phyloP scores from a whole-genome alignment of 2,888 invertebrate species.

The Calameuta filiformis region DNA sequence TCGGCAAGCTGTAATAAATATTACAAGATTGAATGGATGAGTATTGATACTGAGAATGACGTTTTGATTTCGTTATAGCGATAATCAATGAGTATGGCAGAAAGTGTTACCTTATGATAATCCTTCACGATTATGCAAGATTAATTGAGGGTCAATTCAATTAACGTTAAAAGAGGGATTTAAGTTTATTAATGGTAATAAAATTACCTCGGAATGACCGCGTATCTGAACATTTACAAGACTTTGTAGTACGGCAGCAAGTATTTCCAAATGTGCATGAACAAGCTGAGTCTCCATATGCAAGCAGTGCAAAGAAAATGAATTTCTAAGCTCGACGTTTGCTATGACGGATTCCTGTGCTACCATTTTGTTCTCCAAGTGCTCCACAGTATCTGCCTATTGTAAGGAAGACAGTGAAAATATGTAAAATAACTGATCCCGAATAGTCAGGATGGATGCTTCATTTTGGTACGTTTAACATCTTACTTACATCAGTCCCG shows the following conservation, averaged over 20 bases:
- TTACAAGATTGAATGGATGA: too few species aligned
- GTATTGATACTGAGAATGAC: too few species aligned
- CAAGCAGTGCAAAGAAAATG: conserved; percentile 73
- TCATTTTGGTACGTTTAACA: too few species aligned
- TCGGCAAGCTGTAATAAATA: conserved; percentile 67
- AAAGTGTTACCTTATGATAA: neutral
- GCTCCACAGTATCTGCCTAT: conserved; percentile 72
- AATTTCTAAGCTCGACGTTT: conserved; percentile 72
- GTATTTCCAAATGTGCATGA: conserved; percentile 71
- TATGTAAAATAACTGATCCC: neutral
- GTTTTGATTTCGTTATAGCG: too few species aligned
- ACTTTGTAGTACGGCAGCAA: conserved; percentile 71
- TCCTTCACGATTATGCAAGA: neutral
- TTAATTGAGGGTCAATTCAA: too few species aligned
- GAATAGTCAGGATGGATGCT: neutral
- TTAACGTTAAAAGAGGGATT: too few species aligned
- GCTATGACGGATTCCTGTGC: conserved; percentile 74
- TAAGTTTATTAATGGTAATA: too few species aligned
- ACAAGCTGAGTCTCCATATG: conserved; percentile 74
- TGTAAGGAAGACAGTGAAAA: conserved; percentile 23
- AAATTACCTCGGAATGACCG: conserved; percentile 69
- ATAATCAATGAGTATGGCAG: neutral
- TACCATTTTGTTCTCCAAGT: conserved; percentile 72
- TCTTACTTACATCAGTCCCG: conserved; percentile 70
- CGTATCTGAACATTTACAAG: conserved; percentile 69